These are phyloP conservation scores for Pygoscelis antarcticus DNA, from an alignment of 2,113 vertebrate genomes.

Conservation along the genomic window DNA sequence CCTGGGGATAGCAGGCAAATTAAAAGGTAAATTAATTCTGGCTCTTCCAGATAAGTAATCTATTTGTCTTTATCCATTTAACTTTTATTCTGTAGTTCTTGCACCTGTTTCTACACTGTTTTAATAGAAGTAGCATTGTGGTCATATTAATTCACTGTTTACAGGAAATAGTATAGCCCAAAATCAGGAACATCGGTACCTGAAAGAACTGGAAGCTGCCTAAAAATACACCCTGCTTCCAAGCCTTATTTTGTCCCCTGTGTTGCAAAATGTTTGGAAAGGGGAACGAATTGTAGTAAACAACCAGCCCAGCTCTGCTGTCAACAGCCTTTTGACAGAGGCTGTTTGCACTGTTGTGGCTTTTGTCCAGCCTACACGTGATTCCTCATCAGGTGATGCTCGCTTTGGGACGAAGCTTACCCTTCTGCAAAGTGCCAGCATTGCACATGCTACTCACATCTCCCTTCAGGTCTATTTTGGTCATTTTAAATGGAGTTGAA, in stretches of 20 bases:
- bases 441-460: neutral
- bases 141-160: neutral
- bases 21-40: slow-evolving; percentile 20
- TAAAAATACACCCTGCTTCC: neutral
- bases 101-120: neutral
- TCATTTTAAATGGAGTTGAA: neutral
- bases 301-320: neutral
- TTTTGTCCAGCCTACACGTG: slow-evolving; percentile 17
- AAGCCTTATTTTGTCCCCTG: neutral
- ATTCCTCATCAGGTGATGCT: slow-evolving; percentile 40
- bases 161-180: neutral
- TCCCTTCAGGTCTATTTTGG: neutral
- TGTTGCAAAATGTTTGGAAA: neutral
- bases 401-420: neutral
- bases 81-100: neutral
- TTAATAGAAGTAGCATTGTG: neutral
- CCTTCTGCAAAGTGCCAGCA: neutral
- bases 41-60: neutral
- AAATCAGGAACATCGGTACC: neutral
- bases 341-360: neutral
- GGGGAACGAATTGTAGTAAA: neutral
- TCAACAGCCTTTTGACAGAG: slow-evolving; percentile 54
- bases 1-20: neutral
- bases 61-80: slow-evolving; percentile 9
- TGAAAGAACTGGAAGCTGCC: slow-evolving; percentile 30